Conservation (phyloP, 2,113 vertebrate genomes). For the Aspidoscelis tigris region DNA sequence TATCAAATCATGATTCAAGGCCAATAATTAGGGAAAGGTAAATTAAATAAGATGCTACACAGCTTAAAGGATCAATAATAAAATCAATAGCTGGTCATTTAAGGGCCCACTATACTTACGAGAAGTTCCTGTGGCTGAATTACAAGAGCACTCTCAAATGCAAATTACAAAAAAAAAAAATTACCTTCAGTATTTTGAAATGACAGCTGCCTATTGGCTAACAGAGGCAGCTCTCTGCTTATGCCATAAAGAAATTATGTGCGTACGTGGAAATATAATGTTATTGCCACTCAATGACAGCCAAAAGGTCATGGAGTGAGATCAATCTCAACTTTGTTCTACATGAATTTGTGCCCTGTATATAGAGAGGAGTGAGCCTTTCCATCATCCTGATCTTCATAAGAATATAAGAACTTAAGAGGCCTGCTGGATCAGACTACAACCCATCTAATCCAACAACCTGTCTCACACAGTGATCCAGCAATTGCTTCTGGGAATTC, state of each 20-base stretch:
- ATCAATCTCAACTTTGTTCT: not conserved
- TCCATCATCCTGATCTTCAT: too few relatives aligned
- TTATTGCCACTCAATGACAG: not conserved
- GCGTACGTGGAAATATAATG: not conserved
- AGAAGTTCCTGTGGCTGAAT: conserved; percentile 12
- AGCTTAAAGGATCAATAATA: not conserved
- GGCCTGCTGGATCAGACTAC: too few relatives aligned
- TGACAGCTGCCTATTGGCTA: not conserved
- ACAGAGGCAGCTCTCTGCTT: not conserved
- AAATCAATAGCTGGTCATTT: conserved; percentile 21
- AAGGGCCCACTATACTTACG: not conserved
- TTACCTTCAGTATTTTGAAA: not conserved
- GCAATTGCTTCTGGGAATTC: too few relatives aligned
- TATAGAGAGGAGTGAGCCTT: not conserved
- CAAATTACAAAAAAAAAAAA: not conserved
- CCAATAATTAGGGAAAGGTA: not conserved
- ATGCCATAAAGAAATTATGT: not conserved
- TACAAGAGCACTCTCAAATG: not conserved
- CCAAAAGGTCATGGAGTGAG: not conserved
- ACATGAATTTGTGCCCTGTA: not conserved
- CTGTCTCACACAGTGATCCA: too few relatives aligned
- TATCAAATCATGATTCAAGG: not conserved
- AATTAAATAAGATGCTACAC: not conserved
- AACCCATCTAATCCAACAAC: too few relatives aligned
- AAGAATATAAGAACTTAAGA: too few relatives aligned